These are phyloP conservation scores for Xenopus borealis DNA, from an alignment of 2,113 vertebrate species.

Conservation along the genomic window DNA sequence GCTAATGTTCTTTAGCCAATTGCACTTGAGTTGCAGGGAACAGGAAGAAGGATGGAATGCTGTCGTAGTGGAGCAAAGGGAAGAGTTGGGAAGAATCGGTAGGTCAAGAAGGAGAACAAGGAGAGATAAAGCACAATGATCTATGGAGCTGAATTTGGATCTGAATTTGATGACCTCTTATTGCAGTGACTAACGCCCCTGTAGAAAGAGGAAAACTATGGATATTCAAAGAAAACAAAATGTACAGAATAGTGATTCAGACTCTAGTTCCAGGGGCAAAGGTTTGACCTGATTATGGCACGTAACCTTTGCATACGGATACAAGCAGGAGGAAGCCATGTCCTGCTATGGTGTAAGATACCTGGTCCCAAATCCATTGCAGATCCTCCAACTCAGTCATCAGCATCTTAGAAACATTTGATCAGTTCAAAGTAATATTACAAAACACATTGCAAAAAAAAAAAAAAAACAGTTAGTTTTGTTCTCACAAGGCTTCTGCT, in stretches of 20 bases:
- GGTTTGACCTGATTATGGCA: background rate
- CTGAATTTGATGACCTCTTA: background rate
- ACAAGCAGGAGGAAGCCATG: background rate
- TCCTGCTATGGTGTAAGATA: background rate
- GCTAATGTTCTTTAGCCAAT: slow-evolving; percentile 40
- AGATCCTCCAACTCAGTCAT: background rate
- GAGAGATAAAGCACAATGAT: background rate
- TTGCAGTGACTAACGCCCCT: background rate
- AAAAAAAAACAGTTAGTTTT: slow-evolving; percentile 32
- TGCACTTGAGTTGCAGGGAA: slow-evolving; percentile 32
- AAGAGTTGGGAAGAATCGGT: background rate
- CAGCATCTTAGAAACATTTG: slow-evolving; percentile 1
- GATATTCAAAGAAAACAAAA: background rate
- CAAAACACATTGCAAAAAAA: slow-evolving; percentile 44
- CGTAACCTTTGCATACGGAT: slow-evolving; percentile 15
- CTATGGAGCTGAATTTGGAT: background rate
- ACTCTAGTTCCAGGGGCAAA: slow-evolving; percentile 5
- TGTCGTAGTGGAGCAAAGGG: background rate
- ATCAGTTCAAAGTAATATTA: slow-evolving; percentile 31
- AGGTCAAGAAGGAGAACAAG: background rate
- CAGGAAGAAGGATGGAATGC: background rate
- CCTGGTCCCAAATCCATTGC: slow-evolving; percentile 16
- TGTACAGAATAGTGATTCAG: slow-evolving; percentile 6
- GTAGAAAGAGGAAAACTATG: background rate
- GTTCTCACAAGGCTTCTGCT: slow-evolving; percentile 1